A percentile compares a stretch with the other conserved stretches of the same genome.
These are phyloP conservation scores for Eolophus roseicapilla DNA, from an alignment of 2,113 vertebrate genomes.

Conservation along the genomic window DNA sequence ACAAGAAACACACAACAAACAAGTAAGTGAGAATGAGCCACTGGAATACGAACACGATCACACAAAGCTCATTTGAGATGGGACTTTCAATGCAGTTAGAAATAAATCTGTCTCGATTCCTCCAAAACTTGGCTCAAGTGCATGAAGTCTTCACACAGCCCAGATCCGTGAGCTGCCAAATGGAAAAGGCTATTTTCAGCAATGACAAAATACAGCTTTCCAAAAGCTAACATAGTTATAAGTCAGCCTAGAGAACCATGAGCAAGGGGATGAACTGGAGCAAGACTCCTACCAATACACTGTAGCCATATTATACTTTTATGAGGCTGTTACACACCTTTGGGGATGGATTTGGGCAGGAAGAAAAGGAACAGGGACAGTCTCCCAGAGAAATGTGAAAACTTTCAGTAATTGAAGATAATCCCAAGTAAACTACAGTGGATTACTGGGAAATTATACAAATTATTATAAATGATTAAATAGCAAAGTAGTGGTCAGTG, in stretches of 20 bases:
- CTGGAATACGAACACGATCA: fast-evolving
- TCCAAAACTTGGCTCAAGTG: not conserved
- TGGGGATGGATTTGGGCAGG: not conserved
- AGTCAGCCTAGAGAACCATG: not conserved
- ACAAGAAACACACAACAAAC: not conserved
- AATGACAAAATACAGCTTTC: not conserved
- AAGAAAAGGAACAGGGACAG: not conserved
- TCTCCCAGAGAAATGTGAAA: not conserved
- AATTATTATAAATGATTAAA: not conserved
- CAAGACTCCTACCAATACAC: not conserved
- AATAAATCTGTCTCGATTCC: not conserved
- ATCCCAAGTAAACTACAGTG: not conserved
- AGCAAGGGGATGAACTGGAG: fast-evolving
- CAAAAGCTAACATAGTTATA: not conserved
- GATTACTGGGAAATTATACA: not conserved
- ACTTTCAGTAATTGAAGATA: not conserved
- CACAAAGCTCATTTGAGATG: not conserved
- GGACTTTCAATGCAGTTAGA: not conserved
- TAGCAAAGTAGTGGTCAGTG: not conserved
- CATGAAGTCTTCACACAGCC: not conserved
- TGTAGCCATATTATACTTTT: fast-evolving
- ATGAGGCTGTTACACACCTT: not conserved
- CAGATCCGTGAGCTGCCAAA: not conserved
- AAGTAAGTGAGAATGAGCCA: not conserved
- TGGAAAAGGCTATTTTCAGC: not conserved